phyloP scores from a whole-genome alignment of 2,888 invertebrate species.

The Eupithecia exiguata region DNA sequence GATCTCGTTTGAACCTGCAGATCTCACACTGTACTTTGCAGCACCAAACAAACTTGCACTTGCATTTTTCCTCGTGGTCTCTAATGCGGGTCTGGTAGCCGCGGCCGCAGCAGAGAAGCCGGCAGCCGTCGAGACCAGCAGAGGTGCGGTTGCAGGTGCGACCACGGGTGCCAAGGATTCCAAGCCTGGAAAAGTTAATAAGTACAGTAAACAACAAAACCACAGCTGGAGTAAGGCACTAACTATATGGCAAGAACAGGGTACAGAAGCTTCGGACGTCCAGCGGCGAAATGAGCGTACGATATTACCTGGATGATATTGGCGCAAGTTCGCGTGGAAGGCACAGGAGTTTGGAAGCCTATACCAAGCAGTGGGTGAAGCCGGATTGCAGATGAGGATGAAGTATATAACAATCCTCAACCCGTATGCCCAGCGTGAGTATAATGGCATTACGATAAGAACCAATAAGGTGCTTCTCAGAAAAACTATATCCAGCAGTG shows the following conservation, averaged over 20 bases:
- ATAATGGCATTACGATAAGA: no score
- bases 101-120: constrained; percentile 93
- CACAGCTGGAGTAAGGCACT: neutral
- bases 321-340: neutral
- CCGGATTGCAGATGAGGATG: neutral
- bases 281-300: neutral
- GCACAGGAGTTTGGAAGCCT: neutral
- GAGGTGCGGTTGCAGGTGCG: constrained; percentile 93
- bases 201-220: neutral
- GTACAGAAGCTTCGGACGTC: neutral
- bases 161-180: constrained; percentile 92
- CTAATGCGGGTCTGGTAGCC: constrained; percentile 93
- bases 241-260: neutral
- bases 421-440: no score
- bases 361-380: neutral
- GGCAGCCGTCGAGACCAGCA: constrained; percentile 93
- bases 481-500: no score
- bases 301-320: neutral
- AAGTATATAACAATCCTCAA: neutral
- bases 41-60: constrained; percentile 96
- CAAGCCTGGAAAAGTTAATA: constrained; percentile 82
- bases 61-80: constrained; percentile 93
- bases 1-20: constrained; percentile 90
- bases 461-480: no score
- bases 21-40: constrained; percentile 93